Conservation (phyloP, 2,797 vertebrate genomes). For the Rhabdophis nuchalis region DNA sequence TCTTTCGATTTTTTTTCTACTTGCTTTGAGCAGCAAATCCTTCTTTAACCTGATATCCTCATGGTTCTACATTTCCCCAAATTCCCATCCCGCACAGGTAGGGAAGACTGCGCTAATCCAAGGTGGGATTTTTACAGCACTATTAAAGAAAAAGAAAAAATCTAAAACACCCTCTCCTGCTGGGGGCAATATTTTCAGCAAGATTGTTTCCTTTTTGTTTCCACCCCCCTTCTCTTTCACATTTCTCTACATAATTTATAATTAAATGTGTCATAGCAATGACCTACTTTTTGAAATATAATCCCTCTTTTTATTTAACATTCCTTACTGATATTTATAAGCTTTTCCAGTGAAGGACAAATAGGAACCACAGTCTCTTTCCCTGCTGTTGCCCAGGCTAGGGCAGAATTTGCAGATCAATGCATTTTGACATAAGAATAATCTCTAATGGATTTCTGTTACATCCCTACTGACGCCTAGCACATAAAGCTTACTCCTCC, state of each 20-base stretch:
- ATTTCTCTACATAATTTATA: not conserved
- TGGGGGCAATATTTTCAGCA: not conserved
- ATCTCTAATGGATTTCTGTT: not conserved
- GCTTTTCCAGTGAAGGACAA: not conserved
- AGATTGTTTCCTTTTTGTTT: not conserved
- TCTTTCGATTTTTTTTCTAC: not conserved
- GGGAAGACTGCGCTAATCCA: not conserved
- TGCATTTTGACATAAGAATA: not conserved
- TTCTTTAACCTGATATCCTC: not conserved
- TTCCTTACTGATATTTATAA: not conserved
- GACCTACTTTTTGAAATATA: not conserved
- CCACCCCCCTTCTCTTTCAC: not conserved
- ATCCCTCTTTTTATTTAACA: not conserved
- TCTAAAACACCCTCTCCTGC: not conserved
- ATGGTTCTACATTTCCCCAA: not conserved
- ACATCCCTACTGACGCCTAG: accelerated
- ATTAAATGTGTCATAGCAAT: not conserved
- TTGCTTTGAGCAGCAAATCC: not conserved
- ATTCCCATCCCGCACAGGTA: not conserved
- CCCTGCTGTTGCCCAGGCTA: not conserved
- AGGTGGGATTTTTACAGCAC: not conserved
- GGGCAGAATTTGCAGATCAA: not conserved
- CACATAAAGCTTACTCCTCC: not conserved
- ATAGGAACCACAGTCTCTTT: not conserved
- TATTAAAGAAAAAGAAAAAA: not conserved